These are phyloP conservation scores for Heliconius hermathena DNA, from an alignment of 1,140 invertebrate species.

Conservation along the genomic window DNA sequence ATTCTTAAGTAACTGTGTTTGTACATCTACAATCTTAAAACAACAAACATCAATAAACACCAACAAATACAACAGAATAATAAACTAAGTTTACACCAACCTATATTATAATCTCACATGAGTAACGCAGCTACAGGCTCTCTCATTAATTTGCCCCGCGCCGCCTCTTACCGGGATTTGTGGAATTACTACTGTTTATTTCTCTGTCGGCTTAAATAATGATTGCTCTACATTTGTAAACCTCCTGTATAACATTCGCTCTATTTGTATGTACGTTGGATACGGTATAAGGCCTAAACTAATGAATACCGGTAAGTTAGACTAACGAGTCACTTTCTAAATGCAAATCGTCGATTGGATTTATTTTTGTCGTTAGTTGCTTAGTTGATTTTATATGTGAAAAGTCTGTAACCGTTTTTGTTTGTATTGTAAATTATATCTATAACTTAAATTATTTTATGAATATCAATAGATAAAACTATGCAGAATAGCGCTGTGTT, in stretches of 20 bases:
- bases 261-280: constrained; percentile 26
- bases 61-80: constrained; percentile 42
- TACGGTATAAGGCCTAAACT: constrained; percentile 30
- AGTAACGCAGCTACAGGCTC: constrained; percentile 56
- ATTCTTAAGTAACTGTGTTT: constrained; percentile 16
- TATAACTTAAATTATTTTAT: not conserved
- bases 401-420: not conserved
- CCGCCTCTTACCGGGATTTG: constrained; percentile 69
- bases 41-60: constrained; percentile 14
- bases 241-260: constrained; percentile 28
- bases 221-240: constrained; percentile 46
- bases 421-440: not conserved
- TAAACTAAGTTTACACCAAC: constrained; percentile 66
- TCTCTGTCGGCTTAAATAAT: constrained; percentile 63
- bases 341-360: not conserved
- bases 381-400: not conserved
- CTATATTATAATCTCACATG: constrained; percentile 66
- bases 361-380: constrained; percentile 5
- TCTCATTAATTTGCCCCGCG: constrained; percentile 69
- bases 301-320: constrained; percentile 23
- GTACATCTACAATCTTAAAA: constrained; percentile 9
- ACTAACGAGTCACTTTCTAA: constrained; percentile 17
- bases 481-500: not conserved
- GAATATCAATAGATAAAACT: not conserved
- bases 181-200: constrained; percentile 75